A percentile compares a stretch with the other conserved stretches of the same genome.
Conservation (phyloP, 2,888 invertebrate species). For the Cartodere bifasciata region DNA sequence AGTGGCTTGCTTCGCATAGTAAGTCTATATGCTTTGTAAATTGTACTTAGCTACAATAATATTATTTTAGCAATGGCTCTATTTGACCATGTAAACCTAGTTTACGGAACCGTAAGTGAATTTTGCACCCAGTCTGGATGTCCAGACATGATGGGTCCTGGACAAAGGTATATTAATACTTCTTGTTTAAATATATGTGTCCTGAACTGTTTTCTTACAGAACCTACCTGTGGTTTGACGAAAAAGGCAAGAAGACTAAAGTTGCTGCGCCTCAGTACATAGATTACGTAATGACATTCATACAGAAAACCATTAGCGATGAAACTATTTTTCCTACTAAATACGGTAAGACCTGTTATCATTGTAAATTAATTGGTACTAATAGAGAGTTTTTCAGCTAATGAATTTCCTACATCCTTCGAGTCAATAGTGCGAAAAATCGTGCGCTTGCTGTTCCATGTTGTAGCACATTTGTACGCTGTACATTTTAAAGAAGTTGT, state of each 20-base stretch:
- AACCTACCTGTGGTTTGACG: constrained; percentile 96
- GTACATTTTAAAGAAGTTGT: constrained; percentile 95
- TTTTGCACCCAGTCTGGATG: constrained; percentile 94
- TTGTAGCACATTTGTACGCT: constrained; percentile 95
- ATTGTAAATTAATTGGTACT: neutral
- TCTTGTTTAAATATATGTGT: neutral
- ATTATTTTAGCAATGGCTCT: constrained; percentile 74
- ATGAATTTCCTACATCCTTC: constrained; percentile 89
- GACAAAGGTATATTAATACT: constrained; percentile 63
- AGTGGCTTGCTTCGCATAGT: constrained; percentile 99
- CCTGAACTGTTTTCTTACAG: constrained; percentile 38
- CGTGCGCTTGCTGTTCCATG: constrained; percentile 91
- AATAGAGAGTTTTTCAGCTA: constrained; percentile 43
- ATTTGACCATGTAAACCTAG: constrained; percentile 97
- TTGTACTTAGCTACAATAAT: constrained; percentile 8
- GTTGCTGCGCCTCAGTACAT: constrained; percentile 97
- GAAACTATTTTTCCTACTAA: constrained; percentile 97
- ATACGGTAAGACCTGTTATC: constrained; percentile 69
- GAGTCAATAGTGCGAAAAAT: constrained; percentile 93
- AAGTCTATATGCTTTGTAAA: constrained; percentile 32
- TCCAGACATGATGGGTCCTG: constrained; percentile 94
- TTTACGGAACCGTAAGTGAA: constrained; percentile 97
- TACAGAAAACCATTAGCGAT: constrained; percentile 93
- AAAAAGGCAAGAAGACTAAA: constrained; percentile 95
- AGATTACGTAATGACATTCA: constrained; percentile 97